phyloP scores from a whole-genome alignment of 53 echinoderm and acorn worm genomes.

The Crossaster papposus region DNA sequence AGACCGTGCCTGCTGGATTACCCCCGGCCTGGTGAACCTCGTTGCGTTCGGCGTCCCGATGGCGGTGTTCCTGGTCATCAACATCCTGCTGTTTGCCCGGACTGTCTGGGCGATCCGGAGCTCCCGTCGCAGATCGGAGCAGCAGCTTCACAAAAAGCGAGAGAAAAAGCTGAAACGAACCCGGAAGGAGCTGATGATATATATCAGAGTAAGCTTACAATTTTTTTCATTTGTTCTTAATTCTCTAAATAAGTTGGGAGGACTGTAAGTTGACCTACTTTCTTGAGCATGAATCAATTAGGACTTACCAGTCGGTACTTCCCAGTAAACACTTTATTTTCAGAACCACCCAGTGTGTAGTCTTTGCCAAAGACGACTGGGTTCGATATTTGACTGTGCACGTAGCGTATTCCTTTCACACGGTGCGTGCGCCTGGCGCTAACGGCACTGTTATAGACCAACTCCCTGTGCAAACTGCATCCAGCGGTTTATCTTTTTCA shows the following conservation, averaged over 20 bases:
- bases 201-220: background rate
- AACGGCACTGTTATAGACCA: too few species aligned
- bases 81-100: slow-evolving; percentile 63
- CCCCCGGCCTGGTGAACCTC: slow-evolving; percentile 57
- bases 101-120: slow-evolving; percentile 38
- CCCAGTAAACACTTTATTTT: too few species aligned
- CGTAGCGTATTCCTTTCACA: too few species aligned
- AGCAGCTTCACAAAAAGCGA: background rate
- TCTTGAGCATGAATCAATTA: background rate
- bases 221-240: too few species aligned
- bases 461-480: too few species aligned
- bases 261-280: background rate
- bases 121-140: slow-evolving; percentile 9
- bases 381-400: too few species aligned
- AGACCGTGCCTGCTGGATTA: slow-evolving; percentile 53
- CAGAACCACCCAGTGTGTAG: too few species aligned
- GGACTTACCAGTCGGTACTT: background rate
- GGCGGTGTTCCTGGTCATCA: slow-evolving; percentile 62
- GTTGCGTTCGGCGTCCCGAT: slow-evolving; percentile 67
- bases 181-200: slow-evolving; percentile 33
- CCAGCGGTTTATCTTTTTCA: too few species aligned
- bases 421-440: too few species aligned
- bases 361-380: too few species aligned
- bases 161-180: slow-evolving; percentile 22
- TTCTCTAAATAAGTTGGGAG: background rate